A percentile compares a stretch with the other conserved stretches of the same genome.
Conservation (phyloP, 2,888 invertebrate genomes). For the Girardia tigrina region DNA sequence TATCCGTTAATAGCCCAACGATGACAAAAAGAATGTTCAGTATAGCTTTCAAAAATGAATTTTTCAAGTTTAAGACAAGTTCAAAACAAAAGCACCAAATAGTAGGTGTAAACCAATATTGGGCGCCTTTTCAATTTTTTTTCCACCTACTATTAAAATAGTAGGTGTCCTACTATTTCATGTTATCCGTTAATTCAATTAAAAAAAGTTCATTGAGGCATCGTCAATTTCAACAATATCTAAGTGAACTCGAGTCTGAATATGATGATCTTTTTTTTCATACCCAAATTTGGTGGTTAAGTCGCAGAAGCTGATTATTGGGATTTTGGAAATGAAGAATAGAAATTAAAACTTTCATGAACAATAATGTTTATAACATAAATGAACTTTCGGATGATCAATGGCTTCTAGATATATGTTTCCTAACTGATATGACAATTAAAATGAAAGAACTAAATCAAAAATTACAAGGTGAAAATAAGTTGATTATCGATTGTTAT, state of each 20-base stretch:
- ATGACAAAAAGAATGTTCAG: no score
- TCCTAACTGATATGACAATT: neutral
- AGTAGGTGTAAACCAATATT: no score
- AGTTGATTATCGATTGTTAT: neutral
- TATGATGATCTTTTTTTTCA: neutral
- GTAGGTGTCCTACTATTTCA: no score
- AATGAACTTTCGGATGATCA: neutral
- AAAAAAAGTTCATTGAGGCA: neutral
- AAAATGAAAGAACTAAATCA: neutral
- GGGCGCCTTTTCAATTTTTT: no score
- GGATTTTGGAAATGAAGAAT: neutral
- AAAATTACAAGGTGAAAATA: neutral
- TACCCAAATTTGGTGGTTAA: neutral
- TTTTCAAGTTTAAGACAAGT: no score
- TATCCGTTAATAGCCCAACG: no score
- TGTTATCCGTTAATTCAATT: neutral
- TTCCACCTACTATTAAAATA: no score
- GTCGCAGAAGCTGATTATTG: neutral
- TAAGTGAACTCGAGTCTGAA: neutral
- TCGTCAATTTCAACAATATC: neutral
- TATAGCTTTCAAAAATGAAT: no score
- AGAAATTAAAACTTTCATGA: neutral
- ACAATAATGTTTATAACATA: neutral
- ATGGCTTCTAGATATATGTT: constrained; percentile 8
- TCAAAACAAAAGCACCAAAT: no score